A percentile compares a stretch with the other conserved stretches of the same genome.
These are phyloP conservation scores for Yasuhikotakia modesta DNA, from an alignment of 2,797 vertebrate species.

Conservation along the genomic window DNA sequence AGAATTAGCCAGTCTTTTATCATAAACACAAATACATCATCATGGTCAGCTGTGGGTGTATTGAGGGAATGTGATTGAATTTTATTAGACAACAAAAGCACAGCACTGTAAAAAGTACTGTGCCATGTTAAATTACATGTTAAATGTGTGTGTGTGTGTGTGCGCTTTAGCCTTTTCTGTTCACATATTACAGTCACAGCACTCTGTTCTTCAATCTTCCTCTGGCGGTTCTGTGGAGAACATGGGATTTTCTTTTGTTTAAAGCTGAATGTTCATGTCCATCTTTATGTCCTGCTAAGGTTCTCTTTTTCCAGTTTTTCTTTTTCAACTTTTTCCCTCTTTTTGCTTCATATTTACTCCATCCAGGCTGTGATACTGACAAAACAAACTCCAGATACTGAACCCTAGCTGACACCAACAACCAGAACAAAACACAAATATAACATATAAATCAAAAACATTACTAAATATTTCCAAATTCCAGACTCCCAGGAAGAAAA, in stretches of 20 bases:
- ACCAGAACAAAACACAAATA: slow-evolving; percentile 48
- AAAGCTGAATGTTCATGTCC: slow-evolving; percentile 56
- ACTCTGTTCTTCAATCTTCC: slow-evolving; percentile 59
- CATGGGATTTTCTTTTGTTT: slow-evolving; percentile 47
- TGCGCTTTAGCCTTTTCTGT: slow-evolving; percentile 29
- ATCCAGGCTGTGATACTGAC: slow-evolving; percentile 46
- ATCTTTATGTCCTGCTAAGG: slow-evolving; percentile 42
- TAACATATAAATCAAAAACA: slow-evolving; percentile 55
- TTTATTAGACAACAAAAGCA: slow-evolving; percentile 8
- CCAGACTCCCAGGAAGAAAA: slow-evolving; percentile 28
- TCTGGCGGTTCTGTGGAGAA: slow-evolving; percentile 58
- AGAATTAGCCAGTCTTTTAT: slow-evolving; percentile 8
- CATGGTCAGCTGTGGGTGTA: background rate
- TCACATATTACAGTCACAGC: slow-evolving; percentile 56
- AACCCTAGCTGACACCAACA: slow-evolving; percentile 62
- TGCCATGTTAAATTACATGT: slow-evolving; percentile 18
- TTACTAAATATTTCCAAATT: slow-evolving; percentile 68
- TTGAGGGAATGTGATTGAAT: background rate
- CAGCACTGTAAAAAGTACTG: slow-evolving; percentile 12
- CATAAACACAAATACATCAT: background rate
- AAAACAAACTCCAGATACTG: slow-evolving; percentile 60
- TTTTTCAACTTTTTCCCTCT: slow-evolving; percentile 9
- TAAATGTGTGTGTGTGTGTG: slow-evolving; percentile 59
- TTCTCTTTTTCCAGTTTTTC: slow-evolving; percentile 15
- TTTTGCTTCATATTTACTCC: slow-evolving; percentile 53